phyloP scores from a whole-genome alignment of 2,888 invertebrate genomes.

The Dynastes grantii region DNA sequence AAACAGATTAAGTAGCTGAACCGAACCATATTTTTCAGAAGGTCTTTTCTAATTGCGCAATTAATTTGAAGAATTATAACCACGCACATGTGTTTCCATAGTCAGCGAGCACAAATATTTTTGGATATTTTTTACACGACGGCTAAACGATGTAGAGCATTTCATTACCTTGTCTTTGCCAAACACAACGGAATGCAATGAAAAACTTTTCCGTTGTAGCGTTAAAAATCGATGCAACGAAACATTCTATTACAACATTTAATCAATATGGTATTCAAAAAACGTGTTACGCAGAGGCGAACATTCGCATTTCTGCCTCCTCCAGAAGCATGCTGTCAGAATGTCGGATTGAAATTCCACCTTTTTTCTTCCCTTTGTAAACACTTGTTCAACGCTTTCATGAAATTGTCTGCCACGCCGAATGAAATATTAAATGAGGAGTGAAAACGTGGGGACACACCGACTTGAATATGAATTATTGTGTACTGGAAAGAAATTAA shows the following conservation, averaged over 20 bases:
- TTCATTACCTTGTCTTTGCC: slow-evolving; percentile 3
- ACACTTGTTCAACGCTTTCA: slow-evolving; percentile 31
- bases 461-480: slow-evolving; percentile 41
- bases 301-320: slow-evolving; percentile 25
- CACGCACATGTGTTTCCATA: background rate
- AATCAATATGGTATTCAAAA: slow-evolving; percentile 34
- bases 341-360: slow-evolving; percentile 37
- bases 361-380: slow-evolving; percentile 38
- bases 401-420: slow-evolving; percentile 26
- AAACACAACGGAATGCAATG: slow-evolving; percentile 24
- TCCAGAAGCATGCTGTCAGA: slow-evolving; percentile 25
- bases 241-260: slow-evolving; percentile 30
- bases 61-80: background rate
- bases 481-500: slow-evolving; percentile 42
- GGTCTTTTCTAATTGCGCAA: background rate
- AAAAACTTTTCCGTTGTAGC: background rate
- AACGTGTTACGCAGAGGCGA: slow-evolving; percentile 24
- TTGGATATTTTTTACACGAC: background rate
- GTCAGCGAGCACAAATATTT: background rate
- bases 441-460: slow-evolving; percentile 10
- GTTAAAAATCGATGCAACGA: slow-evolving; percentile 24
- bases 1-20: no score
- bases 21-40: no score
- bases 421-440: slow-evolving; percentile 43
- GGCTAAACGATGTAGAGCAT: background rate